Evolutionary conservation across 2,888 invertebrate species (phyloP).

Genomic region (Polylopha cassiicola): DNA sequence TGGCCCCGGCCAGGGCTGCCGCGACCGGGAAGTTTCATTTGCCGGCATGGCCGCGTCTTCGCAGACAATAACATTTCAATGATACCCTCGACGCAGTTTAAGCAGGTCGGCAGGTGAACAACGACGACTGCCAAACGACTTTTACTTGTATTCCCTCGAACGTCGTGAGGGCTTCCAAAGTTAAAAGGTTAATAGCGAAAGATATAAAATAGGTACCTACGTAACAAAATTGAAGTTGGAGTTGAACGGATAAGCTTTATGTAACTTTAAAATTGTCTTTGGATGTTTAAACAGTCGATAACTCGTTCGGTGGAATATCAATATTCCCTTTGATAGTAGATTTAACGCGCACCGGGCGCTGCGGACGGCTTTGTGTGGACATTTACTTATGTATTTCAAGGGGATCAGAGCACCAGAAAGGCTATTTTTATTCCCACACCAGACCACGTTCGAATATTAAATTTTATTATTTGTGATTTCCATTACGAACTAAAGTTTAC

Average conservation of each 20-base stretch:
- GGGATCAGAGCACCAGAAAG: no score
- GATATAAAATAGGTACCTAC: slow-evolving; percentile 11
- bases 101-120: slow-evolving; percentile 38
- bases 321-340: slow-evolving; percentile 21
- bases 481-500: no score
- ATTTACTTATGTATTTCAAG: slow-evolving; percentile 12
- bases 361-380: slow-evolving; percentile 13
- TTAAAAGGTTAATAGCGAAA: slow-evolving; percentile 29
- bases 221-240: slow-evolving; percentile 13
- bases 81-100: slow-evolving; percentile 39
- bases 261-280: slow-evolving; percentile 21
- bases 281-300: slow-evolving; percentile 18
- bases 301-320: slow-evolving; percentile 20
- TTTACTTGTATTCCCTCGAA: slow-evolving; percentile 36
- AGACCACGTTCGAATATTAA: no score
- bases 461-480: no score
- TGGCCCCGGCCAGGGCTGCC: slow-evolving; percentile 27
- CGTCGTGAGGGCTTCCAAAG: slow-evolving; percentile 36
- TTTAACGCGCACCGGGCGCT: slow-evolving; percentile 15
- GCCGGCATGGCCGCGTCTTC: slow-evolving; percentile 20
- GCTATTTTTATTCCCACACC: no score
- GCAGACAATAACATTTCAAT: slow-evolving; percentile 32
- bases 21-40: slow-evolving; percentile 34
- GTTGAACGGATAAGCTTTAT: slow-evolving; percentile 17
- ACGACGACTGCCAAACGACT: slow-evolving; percentile 25